Conservation (phyloP, 2,888 invertebrate genomes). For the Steinernema hermaphroditum region DNA sequence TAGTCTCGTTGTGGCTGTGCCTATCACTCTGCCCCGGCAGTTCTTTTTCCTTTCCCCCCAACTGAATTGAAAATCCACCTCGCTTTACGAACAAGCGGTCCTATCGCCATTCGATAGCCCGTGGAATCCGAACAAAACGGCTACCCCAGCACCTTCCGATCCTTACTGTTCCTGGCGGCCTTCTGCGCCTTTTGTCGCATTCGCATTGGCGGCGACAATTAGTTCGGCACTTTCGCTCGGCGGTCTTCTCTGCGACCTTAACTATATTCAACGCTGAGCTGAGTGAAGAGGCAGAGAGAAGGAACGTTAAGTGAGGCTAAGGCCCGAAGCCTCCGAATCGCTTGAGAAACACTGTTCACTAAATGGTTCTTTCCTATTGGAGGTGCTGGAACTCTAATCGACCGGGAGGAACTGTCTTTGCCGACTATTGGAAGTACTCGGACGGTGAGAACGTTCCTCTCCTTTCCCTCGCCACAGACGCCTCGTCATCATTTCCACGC, state of each 20-base stretch:
- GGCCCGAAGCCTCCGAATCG: neutral
- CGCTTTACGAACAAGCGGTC: neutral
- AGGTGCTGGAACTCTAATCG: conserved; percentile 27
- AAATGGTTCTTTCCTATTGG: conserved; percentile 27
- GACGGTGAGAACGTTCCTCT: conserved; percentile 22
- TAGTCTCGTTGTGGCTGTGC: neutral
- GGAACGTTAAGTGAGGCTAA: neutral
- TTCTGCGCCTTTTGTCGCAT: conserved; percentile 8
- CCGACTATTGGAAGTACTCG: conserved; percentile 23
- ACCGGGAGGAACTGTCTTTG: neutral
- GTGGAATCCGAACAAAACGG: conserved; percentile 21
- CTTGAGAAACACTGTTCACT: neutral
- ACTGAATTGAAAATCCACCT: neutral
- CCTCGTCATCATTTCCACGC: neutral
- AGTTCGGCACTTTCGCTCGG: conserved; percentile 20
- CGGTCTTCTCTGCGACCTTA: conserved; percentile 26
- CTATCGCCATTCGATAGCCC: neutral
- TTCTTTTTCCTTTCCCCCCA: neutral
- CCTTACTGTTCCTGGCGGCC: neutral
- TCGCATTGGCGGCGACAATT: conserved; percentile 28
- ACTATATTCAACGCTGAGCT: conserved; percentile 24
- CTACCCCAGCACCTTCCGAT: neutral
- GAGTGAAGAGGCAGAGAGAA: neutral
- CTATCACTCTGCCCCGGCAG: neutral
- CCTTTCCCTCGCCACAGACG: neutral